Conservation (phyloP, 2,888 invertebrate species). For the Microplitis deprimator region DNA sequence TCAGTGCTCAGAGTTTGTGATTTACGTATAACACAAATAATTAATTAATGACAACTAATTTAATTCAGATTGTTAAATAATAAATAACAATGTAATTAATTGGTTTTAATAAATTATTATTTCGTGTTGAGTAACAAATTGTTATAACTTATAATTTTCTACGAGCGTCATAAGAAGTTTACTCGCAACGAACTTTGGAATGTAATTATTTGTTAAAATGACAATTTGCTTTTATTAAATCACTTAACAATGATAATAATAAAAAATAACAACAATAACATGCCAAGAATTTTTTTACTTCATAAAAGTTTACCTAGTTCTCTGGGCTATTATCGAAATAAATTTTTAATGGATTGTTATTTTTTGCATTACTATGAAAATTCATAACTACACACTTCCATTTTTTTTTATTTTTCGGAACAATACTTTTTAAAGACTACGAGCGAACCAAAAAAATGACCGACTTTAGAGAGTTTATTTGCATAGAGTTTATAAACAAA, state of each 20-base stretch:
- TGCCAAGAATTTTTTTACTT: not conserved
- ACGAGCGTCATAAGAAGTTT: not conserved
- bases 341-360: not conserved
- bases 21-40: too few relatives aligned
- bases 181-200: slow-evolving; percentile 45
- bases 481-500: too few relatives aligned
- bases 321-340: slow-evolving; percentile 33
- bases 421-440: too few relatives aligned
- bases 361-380: not conserved
- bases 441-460: too few relatives aligned
- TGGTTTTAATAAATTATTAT: not conserved
- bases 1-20: too few relatives aligned
- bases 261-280: not conserved
- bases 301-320: not conserved
- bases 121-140: not conserved
- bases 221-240: slow-evolving; percentile 54
- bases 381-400: not conserved
- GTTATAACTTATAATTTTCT: slow-evolving; percentile 10
- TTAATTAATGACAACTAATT: too few relatives aligned
- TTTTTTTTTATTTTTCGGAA: too few relatives aligned
- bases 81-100: too few relatives aligned
- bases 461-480: too few relatives aligned
- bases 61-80: too few relatives aligned
- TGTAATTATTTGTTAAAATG: slow-evolving; percentile 51
- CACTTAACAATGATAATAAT: slow-evolving; percentile 12